These are phyloP conservation scores for Eudemis profundana DNA, from an alignment of 2,888 invertebrate species.

Conservation along the genomic window DNA sequence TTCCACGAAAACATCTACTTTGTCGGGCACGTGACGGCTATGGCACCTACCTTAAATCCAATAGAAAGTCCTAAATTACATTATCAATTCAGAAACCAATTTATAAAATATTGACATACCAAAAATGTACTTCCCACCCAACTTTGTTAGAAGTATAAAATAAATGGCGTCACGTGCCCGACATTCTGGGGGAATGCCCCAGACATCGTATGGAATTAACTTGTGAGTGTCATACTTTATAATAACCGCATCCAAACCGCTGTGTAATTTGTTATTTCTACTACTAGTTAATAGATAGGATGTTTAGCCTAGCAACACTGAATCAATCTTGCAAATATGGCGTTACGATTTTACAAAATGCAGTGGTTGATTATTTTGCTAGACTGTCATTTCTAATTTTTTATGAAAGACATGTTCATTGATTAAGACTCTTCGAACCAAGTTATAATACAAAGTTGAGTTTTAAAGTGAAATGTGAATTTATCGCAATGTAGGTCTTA, in stretches of 20 bases:
- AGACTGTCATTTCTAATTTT: slow-evolving; percentile 75
- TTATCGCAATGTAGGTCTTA: slow-evolving; percentile 77
- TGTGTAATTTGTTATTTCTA: slow-evolving; percentile 28
- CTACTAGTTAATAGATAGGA: slow-evolving; percentile 11
- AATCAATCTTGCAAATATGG: slow-evolving; percentile 73
- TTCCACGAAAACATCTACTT: too few relatives aligned
- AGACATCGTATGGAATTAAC: too few relatives aligned
- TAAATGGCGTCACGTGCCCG: too few relatives aligned
- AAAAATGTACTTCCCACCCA: too few relatives aligned
- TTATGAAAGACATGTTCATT: slow-evolving; percentile 72
- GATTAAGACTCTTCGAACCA: slow-evolving; percentile 60
- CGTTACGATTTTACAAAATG: slow-evolving; percentile 78
- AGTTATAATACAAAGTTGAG: slow-evolving; percentile 61
- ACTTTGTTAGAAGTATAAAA: too few relatives aligned
- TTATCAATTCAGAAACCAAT: too few relatives aligned
- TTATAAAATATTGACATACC: too few relatives aligned
- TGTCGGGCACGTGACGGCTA: too few relatives aligned
- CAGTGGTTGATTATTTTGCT: slow-evolving; percentile 74
- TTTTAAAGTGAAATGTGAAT: slow-evolving; percentile 77
- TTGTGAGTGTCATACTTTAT: neutral
- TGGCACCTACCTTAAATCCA: too few relatives aligned
- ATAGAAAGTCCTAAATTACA: too few relatives aligned
- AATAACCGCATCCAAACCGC: neutral
- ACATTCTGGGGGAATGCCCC: too few relatives aligned
- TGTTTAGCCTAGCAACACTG: slow-evolving; percentile 56